A percentile compares a stretch with the other conserved stretches of the same genome.
These are phyloP conservation scores for Psix sp. DNA, from an alignment of 1,140 invertebrate species.

Conservation along the genomic window DNA sequence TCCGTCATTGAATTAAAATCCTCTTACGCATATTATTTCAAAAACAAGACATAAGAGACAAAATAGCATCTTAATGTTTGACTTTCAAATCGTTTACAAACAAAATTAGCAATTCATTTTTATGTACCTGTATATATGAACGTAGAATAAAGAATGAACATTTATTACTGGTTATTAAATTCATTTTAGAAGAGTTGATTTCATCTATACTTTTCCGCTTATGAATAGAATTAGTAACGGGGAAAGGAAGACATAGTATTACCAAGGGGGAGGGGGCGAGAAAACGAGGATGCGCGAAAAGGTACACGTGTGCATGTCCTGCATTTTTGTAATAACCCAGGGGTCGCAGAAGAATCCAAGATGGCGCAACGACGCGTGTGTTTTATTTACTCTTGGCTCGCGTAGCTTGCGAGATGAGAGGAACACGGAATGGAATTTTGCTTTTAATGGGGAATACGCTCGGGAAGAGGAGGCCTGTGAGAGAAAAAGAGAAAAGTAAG, in stretches of 20 bases:
- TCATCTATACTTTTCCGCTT: slow-evolving; percentile 53
- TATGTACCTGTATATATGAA: too few relatives aligned
- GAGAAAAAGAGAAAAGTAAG: slow-evolving; percentile 57
- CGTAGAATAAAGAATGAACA: too few relatives aligned
- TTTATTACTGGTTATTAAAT: too few relatives aligned
- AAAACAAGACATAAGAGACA: too few relatives aligned
- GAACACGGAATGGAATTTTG: slow-evolving; percentile 74
- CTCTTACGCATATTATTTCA: too few relatives aligned
- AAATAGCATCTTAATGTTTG: too few relatives aligned
- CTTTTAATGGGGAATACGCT: slow-evolving; percentile 75
- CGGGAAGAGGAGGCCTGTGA: slow-evolving; percentile 57
- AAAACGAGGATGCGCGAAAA: slow-evolving; percentile 50
- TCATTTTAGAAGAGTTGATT: slow-evolving; percentile 45
- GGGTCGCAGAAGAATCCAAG: slow-evolving; percentile 74
- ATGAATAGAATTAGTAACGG: slow-evolving; percentile 19
- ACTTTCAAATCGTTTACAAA: too few relatives aligned
- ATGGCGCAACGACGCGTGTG: slow-evolving; percentile 69
- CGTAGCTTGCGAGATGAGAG: slow-evolving; percentile 62
- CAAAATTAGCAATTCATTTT: too few relatives aligned
- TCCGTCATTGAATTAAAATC: too few relatives aligned
- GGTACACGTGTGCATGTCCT: slow-evolving; percentile 67
- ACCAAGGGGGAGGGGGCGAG: slow-evolving; percentile 16
- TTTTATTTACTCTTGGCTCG: slow-evolving; percentile 67
- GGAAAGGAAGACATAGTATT: too few relatives aligned
- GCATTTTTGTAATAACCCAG: slow-evolving; percentile 76